Evolutionary conservation across 2,797 vertebrate species (phyloP).

Genomic region (Platalea minor): DNA sequence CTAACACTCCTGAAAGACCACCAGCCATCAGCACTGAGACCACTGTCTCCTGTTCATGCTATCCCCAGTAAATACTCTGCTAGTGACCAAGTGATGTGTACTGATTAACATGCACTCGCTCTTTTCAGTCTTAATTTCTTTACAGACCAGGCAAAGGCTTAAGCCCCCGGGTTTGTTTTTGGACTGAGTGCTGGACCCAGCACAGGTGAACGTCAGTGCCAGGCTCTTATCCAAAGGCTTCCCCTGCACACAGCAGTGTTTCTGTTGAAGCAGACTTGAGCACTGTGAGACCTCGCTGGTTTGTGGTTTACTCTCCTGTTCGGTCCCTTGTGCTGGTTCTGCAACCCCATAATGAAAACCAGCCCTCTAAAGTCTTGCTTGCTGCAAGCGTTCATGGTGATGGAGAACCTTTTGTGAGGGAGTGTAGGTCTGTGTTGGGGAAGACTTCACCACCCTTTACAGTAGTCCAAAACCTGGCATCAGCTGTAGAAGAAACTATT

Average conservation of each 20-base stretch:
- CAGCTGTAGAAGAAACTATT: not conserved
- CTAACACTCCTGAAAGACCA: not conserved
- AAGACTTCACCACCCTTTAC: not conserved
- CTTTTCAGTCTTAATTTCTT: not conserved
- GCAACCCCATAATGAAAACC: not conserved
- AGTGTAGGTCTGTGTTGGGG: not conserved
- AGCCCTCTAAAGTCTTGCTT: accelerated
- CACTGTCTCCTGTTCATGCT: not conserved
- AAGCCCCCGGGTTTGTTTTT: not conserved
- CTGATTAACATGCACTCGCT: not conserved
- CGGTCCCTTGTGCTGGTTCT: not conserved
- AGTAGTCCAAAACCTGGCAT: not conserved
- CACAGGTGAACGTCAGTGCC: no score
- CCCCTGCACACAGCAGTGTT: no score
- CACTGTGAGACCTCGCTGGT: not conserved
- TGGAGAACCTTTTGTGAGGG: not conserved
- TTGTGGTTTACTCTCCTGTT: not conserved
- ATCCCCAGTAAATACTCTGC: no score
- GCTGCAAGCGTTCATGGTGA: not conserved
- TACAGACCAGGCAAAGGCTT: not conserved
- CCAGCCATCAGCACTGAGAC: not conserved
- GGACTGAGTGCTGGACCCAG: not conserved
- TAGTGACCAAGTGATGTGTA: not conserved
- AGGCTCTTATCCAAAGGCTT: not conserved
- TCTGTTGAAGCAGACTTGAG: not conserved